phyloP scores from a whole-genome alignment of 1,140 invertebrate genomes.

The Formica selysi region DNA sequence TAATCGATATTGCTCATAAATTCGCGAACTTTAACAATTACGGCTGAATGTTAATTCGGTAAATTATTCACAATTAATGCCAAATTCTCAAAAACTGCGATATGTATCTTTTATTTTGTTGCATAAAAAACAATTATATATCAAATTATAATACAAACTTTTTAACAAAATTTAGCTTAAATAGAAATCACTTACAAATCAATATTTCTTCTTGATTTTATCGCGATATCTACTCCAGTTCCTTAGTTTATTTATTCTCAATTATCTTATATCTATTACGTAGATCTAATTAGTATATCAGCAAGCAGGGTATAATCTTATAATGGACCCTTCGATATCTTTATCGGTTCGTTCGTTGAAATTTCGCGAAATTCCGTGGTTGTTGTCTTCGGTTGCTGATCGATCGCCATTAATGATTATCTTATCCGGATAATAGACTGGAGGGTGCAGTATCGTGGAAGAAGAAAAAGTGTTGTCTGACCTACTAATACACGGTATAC shows the following conservation, averaged over 20 bases:
- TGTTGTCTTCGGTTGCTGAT: slow-evolving; percentile 18
- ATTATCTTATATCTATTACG: background rate
- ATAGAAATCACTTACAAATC: background rate
- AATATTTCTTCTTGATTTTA: background rate
- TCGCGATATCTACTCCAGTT: background rate
- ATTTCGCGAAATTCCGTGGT: slow-evolving; percentile 25
- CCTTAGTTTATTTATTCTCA: background rate
- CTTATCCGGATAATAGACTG: slow-evolving; percentile 29
- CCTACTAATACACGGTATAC: slow-evolving; percentile 53
- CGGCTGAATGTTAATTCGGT: background rate
- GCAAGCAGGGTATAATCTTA: background rate
- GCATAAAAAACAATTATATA: background rate
- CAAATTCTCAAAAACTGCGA: background rate
- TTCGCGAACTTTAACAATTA: background rate
- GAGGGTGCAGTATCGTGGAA: background rate
- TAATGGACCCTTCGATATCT: slow-evolving; percentile 32
- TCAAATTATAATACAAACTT: background rate
- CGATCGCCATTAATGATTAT: slow-evolving; percentile 29
- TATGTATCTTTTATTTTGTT: background rate
- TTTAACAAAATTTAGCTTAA: background rate
- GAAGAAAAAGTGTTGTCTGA: slow-evolving; percentile 16
- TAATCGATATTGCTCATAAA: slow-evolving; percentile 5
- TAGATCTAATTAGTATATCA: slow-evolving; percentile 5
- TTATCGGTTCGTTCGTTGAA: background rate
- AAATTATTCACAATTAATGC: background rate